Conservation (phyloP, 2,888 invertebrate species). For the Therioaphis trifolii region DNA sequence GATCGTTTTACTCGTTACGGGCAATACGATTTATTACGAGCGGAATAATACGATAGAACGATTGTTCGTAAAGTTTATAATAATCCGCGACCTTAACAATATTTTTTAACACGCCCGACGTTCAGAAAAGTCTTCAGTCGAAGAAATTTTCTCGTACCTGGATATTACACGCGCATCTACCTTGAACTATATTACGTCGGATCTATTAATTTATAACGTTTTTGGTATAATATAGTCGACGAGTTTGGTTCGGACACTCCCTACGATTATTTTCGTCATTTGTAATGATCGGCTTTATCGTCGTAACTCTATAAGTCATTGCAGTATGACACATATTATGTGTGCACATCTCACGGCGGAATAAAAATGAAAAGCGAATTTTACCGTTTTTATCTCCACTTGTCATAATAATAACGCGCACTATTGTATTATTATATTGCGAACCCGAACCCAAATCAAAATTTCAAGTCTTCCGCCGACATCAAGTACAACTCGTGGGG, state of each 20-base stretch:
- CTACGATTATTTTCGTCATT: not conserved
- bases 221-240: conserved; percentile 9
- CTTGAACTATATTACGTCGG: conserved; percentile 7
- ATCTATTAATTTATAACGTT: conserved; percentile 33
- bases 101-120: not conserved
- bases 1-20: not conserved
- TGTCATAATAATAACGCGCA: not conserved
- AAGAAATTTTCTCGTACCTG: not conserved
- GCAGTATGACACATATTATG: too few relatives aligned
- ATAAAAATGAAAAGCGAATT: not conserved
- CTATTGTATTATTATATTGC: too few relatives aligned
- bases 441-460: too few relatives aligned
- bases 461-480: too few relatives aligned
- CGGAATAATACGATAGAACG: not conserved
- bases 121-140: not conserved
- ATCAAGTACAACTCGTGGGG: too few relatives aligned
- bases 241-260: not conserved
- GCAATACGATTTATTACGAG: not conserved
- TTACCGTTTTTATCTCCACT: not conserved
- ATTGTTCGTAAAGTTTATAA: conserved; percentile 1
- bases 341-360: not conserved
- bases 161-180: not conserved
- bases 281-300: not conserved
- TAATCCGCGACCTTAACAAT: not conserved
- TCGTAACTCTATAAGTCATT: too few relatives aligned